Evolutionary conservation across 2,797 vertebrate species (phyloP).

Genomic region (Hozukius guyotensis): DNA sequence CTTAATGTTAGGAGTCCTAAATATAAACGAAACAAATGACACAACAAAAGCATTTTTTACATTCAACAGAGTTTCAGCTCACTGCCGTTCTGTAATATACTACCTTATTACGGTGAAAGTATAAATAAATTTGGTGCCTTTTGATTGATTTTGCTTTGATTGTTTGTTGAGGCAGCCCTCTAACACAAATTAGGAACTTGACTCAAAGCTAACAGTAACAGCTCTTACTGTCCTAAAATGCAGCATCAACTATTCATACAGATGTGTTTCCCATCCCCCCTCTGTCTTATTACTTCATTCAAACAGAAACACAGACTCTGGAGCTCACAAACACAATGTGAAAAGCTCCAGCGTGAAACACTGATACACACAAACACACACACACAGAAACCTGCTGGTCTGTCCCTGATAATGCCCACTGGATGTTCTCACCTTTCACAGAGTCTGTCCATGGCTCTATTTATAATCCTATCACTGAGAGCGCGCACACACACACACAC

Average conservation of each 20-base stretch:
- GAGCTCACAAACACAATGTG: neutral
- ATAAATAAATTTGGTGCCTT: neutral
- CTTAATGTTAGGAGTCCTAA: neutral
- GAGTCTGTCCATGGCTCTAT: constrained; percentile 68
- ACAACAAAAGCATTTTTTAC: too few species aligned
- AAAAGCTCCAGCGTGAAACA: constrained; percentile 26
- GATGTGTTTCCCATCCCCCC: neutral
- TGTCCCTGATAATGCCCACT: constrained; percentile 68
- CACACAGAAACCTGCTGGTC: constrained; percentile 53
- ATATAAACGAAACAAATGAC: neutral
- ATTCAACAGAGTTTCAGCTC: too few species aligned
- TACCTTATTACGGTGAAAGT: neutral
- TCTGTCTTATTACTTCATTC: neutral
- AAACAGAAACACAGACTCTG: constrained; percentile 14
- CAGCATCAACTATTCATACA: constrained; percentile 9
- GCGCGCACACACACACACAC: constrained; percentile 30
- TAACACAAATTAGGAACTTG: neutral
- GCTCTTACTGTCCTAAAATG: neutral
- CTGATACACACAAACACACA: constrained; percentile 22
- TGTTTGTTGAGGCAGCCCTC: neutral
- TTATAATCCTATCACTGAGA: constrained; percentile 80
- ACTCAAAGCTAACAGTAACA: neutral
- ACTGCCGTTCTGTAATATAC: neutral
- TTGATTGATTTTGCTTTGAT: neutral
- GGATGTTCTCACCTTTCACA: constrained; percentile 77